Conservation (phyloP, 1,140 invertebrate species). For the Nixonia krombeini region DNA sequence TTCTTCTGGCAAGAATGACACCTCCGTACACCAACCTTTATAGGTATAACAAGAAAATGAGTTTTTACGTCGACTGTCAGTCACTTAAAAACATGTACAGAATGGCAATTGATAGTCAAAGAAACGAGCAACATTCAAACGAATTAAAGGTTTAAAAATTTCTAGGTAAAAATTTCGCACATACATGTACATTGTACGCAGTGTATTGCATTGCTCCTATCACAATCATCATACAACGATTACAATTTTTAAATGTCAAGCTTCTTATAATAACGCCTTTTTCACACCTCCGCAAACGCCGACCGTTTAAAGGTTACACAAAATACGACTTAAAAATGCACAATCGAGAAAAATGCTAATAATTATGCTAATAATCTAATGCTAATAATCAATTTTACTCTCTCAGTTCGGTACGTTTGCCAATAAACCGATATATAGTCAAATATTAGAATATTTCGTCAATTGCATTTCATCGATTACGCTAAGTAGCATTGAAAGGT, state of each 20-base stretch:
- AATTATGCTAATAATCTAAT: not conserved
- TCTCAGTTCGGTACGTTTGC: no score
- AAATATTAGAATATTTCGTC: not conserved
- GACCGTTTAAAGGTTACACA: conserved; percentile 43
- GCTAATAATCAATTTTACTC: conserved; percentile 10
- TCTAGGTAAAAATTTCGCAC: no score
- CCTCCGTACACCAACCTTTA: not conserved
- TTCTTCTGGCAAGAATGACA: no score
- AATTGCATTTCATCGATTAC: no score
- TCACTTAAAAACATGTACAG: not conserved
- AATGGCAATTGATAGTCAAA: no score
- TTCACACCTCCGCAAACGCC: conserved; percentile 33
- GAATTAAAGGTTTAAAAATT: no score
- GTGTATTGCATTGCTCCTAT: conserved; percentile 31
- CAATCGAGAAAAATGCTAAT: not conserved
- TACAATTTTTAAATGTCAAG: conserved; percentile 46
- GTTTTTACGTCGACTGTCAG: conserved; percentile 6
- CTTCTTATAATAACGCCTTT: conserved; percentile 28
- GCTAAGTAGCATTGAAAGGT: no score
- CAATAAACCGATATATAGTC: not conserved
- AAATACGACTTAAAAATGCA: conserved; percentile 10
- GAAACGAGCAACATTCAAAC: no score
- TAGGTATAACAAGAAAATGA: not conserved
- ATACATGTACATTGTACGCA: no score
- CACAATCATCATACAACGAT: conserved; percentile 31